phyloP scores from a whole-genome alignment of 1,140 invertebrate species.

The Pissodes strobi region DNA sequence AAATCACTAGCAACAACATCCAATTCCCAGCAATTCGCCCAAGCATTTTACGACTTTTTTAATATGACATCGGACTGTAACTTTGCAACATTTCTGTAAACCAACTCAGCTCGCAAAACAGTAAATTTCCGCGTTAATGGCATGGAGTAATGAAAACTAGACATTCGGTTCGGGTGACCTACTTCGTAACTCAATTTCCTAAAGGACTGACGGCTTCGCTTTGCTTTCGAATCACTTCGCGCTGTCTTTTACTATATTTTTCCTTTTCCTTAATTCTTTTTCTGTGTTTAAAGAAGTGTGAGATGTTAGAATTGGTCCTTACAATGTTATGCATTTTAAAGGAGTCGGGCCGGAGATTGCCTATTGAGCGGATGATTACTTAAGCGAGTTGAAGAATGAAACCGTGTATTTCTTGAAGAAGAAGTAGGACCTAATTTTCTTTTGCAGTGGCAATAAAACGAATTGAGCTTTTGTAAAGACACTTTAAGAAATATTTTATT shows the following conservation, averaged over 20 bases:
- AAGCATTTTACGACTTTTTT: too few relatives aligned
- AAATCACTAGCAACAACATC: too few relatives aligned
- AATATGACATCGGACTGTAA: conserved; percentile 15
- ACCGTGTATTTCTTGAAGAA: too few relatives aligned
- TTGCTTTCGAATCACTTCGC: conserved; percentile 23
- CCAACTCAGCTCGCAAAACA: conserved; percentile 20
- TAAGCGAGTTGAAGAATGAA: too few relatives aligned
- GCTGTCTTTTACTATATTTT: conserved; percentile 12
- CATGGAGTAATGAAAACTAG: conserved; percentile 31
- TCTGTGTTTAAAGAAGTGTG: conserved; percentile 15
- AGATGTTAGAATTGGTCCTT: conserved; percentile 6
- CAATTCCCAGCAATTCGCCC: too few relatives aligned
- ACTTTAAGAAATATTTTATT: too few relatives aligned
- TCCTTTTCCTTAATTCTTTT: conserved; percentile 4
- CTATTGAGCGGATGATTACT: too few relatives aligned
- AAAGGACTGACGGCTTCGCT: conserved; percentile 23
- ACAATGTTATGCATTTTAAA: conserved; percentile 7
- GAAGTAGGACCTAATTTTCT: too few relatives aligned
- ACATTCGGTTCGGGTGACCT: conserved; percentile 29
- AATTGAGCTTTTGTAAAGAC: too few relatives aligned
- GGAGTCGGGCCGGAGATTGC: too few relatives aligned
- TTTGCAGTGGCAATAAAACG: too few relatives aligned
- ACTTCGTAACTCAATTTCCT: conserved; percentile 35
- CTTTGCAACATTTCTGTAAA: conserved; percentile 24
- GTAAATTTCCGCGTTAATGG: conserved; percentile 30